phyloP scores from a whole-genome alignment of 2,113 vertebrate genomes.

The Phalacrocorax pelagicus region DNA sequence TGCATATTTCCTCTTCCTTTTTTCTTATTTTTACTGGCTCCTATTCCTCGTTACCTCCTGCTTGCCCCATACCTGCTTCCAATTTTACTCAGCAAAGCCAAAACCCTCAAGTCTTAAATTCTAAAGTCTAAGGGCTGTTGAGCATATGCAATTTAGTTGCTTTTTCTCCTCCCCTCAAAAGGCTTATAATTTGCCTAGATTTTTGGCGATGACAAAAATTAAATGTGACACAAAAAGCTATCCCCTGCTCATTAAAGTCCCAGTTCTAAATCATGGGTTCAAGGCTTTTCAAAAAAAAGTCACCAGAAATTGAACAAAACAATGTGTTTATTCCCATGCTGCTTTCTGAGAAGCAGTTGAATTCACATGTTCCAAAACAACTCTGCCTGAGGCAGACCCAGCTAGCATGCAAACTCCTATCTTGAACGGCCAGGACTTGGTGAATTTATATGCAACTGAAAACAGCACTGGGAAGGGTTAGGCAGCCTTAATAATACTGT shows the following conservation, averaged over 20 bases:
- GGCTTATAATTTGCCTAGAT: constrained; percentile 31
- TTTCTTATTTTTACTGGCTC: background rate
- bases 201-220: constrained; percentile 48
- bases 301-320: constrained; percentile 60
- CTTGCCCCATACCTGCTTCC: constrained; percentile 10
- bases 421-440: background rate
- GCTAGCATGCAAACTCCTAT: constrained; percentile 36
- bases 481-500: background rate
- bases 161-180: constrained; percentile 25
- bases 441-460: constrained; percentile 38
- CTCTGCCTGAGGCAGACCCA: constrained; percentile 19
- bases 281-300: background rate
- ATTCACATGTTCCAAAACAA: constrained; percentile 62
- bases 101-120: background rate
- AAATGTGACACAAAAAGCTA: constrained; percentile 41
- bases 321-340: constrained; percentile 65
- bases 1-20: background rate
- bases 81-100: background rate
- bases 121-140: constrained; percentile 22
- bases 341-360: constrained; percentile 62
- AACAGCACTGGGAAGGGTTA: background rate
- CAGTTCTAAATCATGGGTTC: constrained; percentile 28
- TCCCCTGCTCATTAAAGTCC: constrained; percentile 31
- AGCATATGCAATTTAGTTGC: constrained; percentile 38
- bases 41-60: background rate